Percentiles rank a stretch among this genome's conserved stretches.
phyloP scores from a whole-genome alignment of 2,888 invertebrate species.

The Antheraea yamamai region DNA sequence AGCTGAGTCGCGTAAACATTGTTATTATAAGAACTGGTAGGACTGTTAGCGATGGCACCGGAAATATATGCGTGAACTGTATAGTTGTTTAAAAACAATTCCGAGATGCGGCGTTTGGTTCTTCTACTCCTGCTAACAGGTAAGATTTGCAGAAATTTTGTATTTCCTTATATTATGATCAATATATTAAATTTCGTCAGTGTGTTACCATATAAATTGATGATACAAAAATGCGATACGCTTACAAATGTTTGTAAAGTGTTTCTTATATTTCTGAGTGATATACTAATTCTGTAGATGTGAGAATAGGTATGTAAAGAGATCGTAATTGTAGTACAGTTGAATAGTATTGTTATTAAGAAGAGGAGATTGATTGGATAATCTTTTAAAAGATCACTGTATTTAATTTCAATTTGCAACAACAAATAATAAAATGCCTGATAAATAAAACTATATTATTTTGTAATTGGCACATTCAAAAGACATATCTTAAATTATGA shows the following conservation, averaged over 20 bases:
- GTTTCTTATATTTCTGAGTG: background rate
- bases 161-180: conserved; percentile 23
- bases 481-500: background rate
- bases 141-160: conserved; percentile 39
- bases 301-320: background rate
- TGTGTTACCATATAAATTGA: background rate
- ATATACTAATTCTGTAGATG: background rate
- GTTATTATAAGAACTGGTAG: conserved; percentile 47
- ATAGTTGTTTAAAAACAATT: conserved; percentile 45
- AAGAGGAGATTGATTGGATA: background rate
- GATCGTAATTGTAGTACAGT: background rate
- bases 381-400: background rate
- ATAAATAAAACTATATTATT: background rate
- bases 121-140: conserved; percentile 72
- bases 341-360: background rate
- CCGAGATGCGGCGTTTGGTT: conserved; percentile 69
- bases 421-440: background rate
- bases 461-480: background rate
- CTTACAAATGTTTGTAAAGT: background rate
- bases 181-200: background rate
- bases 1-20: conserved; percentile 80
- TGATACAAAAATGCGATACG: background rate
- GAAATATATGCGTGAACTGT: conserved; percentile 52
- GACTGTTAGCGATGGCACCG: conserved; percentile 63
- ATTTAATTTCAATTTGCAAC: background rate